Evolutionary conservation across 2,888 invertebrate genomes (phyloP).

Genomic region (Drosophila maculinotata): DNA sequence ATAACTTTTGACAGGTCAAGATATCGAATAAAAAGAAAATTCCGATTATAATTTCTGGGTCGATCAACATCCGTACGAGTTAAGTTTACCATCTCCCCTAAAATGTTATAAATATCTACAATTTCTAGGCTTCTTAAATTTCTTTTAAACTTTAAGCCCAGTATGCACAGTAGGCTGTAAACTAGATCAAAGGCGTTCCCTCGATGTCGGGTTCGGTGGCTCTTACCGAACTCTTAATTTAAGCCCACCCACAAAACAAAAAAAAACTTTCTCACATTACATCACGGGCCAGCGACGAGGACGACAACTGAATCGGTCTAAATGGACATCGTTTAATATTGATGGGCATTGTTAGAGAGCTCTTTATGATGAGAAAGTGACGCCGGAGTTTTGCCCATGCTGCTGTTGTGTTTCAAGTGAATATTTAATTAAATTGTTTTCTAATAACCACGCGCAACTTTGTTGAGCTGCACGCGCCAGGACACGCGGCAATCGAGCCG

Average conservation of each 20-base stretch:
- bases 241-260: conserved; percentile 25
- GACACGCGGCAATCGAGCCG: conserved; percentile 66
- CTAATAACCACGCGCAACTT: conserved; percentile 80
- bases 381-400: conserved; percentile 34
- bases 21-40: too few relatives aligned
- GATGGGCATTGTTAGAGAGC: conserved; percentile 70
- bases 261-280: conserved; percentile 76
- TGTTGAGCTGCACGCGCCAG: conserved; percentile 63
- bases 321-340: conserved; percentile 80
- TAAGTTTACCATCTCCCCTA: too few relatives aligned
- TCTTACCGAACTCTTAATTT: conserved; percentile 29
- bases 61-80: too few relatives aligned
- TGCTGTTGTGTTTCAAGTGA: conserved; percentile 77
- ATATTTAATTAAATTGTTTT: conserved; percentile 85
- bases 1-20: too few relatives aligned
- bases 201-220: conserved; percentile 9
- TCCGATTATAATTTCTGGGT: too few relatives aligned
- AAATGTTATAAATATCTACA: not conserved
- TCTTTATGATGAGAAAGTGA: conserved; percentile 69
- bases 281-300: conserved; percentile 59
- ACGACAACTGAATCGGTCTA: conserved; percentile 50
- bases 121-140: not conserved
- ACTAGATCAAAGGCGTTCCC: conserved; percentile 66
- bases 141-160: not conserved
- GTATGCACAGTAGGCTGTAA: conserved; percentile 5